Base-by-base conservation (phyloP, 2,797 vertebrate genomes). In the Anabas testudineus region DNA sequence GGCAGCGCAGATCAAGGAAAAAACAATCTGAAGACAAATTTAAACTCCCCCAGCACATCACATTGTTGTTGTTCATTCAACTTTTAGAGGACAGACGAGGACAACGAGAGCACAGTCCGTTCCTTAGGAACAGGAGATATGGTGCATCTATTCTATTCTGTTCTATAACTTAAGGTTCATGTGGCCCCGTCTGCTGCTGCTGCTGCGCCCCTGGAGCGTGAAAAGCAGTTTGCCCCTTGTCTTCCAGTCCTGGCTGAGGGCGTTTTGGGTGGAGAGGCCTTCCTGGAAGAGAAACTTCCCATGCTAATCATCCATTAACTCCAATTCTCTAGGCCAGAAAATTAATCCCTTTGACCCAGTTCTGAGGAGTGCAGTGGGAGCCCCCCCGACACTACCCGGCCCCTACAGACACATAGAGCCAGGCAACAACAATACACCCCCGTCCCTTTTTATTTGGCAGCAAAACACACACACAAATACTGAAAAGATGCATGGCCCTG, bases 271-370 rank as follows among this genome's bases (percentile, higher is more conserved):
- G 67, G 67, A 55, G 51, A 61, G 60, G 54, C 45, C 58, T 67
- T 54, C 77, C 60, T 75, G 77, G 74, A 85, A 78, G 64, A 85
- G 88, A 87, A 87, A 90, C 63, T 74, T 79, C 71, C 62, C 64
- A 82, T 58, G 71, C 79, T 93, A 91, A 93, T 92, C 89, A 87
- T 67, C 74, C 71, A 80, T 89, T 86, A 90, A 84, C 81, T 83
- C 67, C 62, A 77, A 74, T 79, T 60, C 61, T 67, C 69, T 45
- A 21, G 74, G 72, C 78, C 69, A 85, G 68, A 87, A 88, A 87
- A 91, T 81, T 81, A 92, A 94, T 92, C 91, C 89, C 49, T 76
- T 71, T 92, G 89, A 92, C 92, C 92, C 86, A 92, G 70, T 90
- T 92, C 80, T 81, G 71, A 76, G 74, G 34, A 74, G 70, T 12